phyloP scores from a whole-genome alignment of 2,888 invertebrate genomes.

The Drosophila basisetae region DNA sequence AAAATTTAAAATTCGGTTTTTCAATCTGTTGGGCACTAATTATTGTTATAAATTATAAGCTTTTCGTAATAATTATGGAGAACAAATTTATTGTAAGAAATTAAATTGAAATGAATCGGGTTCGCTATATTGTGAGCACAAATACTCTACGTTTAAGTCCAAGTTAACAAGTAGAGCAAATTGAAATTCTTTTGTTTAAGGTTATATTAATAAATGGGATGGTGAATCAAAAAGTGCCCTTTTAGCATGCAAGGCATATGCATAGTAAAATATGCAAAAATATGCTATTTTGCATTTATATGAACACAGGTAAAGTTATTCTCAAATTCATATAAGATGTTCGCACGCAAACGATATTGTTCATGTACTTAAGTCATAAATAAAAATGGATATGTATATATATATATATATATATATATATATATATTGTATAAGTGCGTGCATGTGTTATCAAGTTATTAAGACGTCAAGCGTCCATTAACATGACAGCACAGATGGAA shows the following conservation, averaged over 20 bases:
- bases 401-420: background rate
- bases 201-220: background rate
- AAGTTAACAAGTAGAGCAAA: constrained; percentile 15
- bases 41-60: background rate
- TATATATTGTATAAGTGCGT: constrained; percentile 1
- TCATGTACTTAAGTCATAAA: constrained; percentile 32
- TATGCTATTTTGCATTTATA: constrained; percentile 75
- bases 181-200: constrained; percentile 20
- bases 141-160: background rate
- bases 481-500: constrained; percentile 51
- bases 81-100: background rate
- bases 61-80: background rate
- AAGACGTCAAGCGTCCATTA: constrained; percentile 47
- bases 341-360: constrained; percentile 68
- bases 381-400: constrained; percentile 10
- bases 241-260: constrained; percentile 39
- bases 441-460: constrained; percentile 53
- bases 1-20: background rate
- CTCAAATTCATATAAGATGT: constrained; percentile 39
- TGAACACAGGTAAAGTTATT: constrained; percentile 46
- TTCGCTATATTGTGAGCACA: background rate
- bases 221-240: background rate
- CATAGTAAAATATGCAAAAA: constrained; percentile 67
- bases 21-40: background rate
- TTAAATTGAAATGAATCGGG: background rate